Percentiles rank a stretch among this genome's conserved stretches.
Conservation (phyloP, 2,113 vertebrate species). For the Hepsetus odoe region DNA sequence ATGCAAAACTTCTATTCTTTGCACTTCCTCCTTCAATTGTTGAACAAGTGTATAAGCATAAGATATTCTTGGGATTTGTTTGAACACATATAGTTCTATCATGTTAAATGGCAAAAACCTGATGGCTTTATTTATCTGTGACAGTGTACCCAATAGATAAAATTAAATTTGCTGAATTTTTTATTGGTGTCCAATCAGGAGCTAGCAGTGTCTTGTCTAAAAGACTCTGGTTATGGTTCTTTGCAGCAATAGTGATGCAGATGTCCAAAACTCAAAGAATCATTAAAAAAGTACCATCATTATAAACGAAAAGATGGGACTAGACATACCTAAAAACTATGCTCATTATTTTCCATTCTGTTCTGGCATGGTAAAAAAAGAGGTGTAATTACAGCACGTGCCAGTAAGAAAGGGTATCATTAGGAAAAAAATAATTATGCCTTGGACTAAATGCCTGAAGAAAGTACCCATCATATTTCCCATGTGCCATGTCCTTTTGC, state of each 20-base stretch:
- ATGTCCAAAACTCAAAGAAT: background rate
- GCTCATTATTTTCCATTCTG: background rate
- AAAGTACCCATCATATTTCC: constrained; percentile 40
- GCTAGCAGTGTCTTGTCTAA: background rate
- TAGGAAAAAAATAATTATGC: constrained; percentile 35
- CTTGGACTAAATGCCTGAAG: constrained; percentile 23
- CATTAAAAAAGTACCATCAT: background rate
- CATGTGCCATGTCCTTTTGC: constrained; percentile 32
- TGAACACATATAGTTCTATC: background rate
- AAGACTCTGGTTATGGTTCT: background rate
- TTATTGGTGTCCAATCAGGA: no score
- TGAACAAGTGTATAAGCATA: background rate
- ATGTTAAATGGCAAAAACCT: background rate
- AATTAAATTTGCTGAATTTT: no score
- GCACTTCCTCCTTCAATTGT: background rate
- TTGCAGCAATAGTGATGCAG: background rate
- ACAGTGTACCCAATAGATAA: no score
- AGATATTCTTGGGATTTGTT: background rate
- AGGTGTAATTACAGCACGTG: constrained; percentile 34
- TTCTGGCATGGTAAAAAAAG: background rate
- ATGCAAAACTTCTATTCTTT: background rate
- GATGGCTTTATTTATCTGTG: background rate
- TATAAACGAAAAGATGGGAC: background rate
- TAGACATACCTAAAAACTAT: background rate
- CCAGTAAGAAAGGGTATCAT: constrained; percentile 38